phyloP scores from a whole-genome alignment of 2,888 invertebrate species.

The Incurvaria masculella region DNA sequence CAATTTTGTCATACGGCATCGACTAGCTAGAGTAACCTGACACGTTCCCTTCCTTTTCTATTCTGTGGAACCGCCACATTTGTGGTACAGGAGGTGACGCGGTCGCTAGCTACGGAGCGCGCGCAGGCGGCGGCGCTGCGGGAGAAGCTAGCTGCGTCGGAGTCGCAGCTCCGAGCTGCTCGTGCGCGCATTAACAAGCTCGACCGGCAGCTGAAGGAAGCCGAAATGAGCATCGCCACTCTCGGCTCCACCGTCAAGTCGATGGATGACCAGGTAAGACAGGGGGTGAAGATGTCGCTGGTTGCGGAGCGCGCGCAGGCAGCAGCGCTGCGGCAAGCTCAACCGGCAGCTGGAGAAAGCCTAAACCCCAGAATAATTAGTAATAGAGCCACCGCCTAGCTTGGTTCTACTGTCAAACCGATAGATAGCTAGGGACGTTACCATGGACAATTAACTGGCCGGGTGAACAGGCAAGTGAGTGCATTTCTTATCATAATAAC shows the following conservation, averaged over 20 bases:
- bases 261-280: conserved; percentile 41
- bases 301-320: conserved; percentile 35
- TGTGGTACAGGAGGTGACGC: conserved; percentile 24
- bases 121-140: conserved; percentile 25
- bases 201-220: conserved; percentile 44
- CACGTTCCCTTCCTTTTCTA: background rate
- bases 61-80: background rate
- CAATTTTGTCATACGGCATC: no score
- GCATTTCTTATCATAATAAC: no score
- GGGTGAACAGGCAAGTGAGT: no score
- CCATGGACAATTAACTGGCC: no score
- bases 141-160: conserved; percentile 34
- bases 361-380: no score
- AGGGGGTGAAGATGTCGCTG: conserved; percentile 32
- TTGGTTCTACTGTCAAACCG: conserved; percentile 40
- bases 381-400: conserved; percentile 36
- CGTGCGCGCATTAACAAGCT: conserved; percentile 36
- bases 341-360: conserved; percentile 44
- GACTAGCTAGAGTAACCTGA: background rate
- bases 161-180: conserved; percentile 36
- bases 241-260: conserved; percentile 41
- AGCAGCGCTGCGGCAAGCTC: conserved; percentile 33
- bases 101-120: conserved; percentile 37
- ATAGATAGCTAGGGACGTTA: conserved; percentile 46
- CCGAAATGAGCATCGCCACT: conserved; percentile 41